A percentile compares a stretch with the other conserved stretches of the same genome.
These are phyloP conservation scores for Chamaetylas fuelleborni DNA, from an alignment of 2,113 vertebrate genomes.

Conservation along the genomic window DNA sequence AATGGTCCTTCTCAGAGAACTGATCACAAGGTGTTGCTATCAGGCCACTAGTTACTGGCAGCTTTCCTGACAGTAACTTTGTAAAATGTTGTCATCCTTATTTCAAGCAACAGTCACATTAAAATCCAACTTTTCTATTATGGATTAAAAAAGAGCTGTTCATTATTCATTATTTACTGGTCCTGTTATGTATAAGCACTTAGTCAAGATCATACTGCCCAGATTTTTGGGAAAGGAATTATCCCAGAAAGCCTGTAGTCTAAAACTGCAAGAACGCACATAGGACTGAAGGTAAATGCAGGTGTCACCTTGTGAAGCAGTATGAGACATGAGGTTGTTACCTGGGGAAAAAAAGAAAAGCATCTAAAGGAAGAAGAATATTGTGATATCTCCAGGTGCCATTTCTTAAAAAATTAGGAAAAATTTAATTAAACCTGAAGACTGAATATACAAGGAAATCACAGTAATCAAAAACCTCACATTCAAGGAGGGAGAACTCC, in stretches of 20 bases:
- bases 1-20: background rate
- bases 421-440: background rate
- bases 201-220: background rate
- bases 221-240: background rate
- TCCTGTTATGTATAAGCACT: background rate
- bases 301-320: background rate
- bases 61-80: background rate
- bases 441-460: background rate
- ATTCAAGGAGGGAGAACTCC: background rate
- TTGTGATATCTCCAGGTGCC: background rate
- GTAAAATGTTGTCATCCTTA: background rate
- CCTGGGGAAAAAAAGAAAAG: background rate
- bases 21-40: background rate
- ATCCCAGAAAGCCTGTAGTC: background rate
- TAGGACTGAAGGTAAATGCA: background rate
- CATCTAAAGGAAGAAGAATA: background rate
- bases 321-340: background rate
- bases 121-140: background rate
- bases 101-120: background rate
- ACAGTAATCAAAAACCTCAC: background rate
- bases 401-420: background rate
- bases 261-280: background rate
- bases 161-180: background rate
- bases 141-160: background rate
- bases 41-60: background rate